Percentiles rank a stretch among this genome's conserved stretches.
Conservation (phyloP, 53 echinoderm and acorn worm species). For the Luidia sarsii region DNA sequence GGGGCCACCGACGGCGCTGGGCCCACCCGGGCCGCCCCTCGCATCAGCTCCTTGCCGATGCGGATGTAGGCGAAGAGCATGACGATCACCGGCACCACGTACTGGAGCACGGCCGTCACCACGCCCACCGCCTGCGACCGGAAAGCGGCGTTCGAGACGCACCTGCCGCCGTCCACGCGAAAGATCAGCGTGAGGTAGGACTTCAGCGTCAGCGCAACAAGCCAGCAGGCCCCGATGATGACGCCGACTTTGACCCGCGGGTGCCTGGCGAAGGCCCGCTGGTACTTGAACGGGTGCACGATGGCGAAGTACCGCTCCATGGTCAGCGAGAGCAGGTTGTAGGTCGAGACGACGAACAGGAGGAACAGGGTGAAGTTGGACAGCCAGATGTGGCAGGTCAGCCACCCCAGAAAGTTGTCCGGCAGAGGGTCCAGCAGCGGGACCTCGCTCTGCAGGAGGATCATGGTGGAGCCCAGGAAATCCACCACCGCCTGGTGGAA, state of each 20-base stretch:
- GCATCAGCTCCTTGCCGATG: conserved; percentile 64
- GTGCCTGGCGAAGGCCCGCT: background rate
- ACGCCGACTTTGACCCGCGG: conserved; percentile 23
- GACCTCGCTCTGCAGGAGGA: conserved; percentile 18
- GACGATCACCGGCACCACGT: conserved; percentile 33
- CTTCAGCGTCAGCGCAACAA: conserved; percentile 17
- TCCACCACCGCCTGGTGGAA: conserved; percentile 58
- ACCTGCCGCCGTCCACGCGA: conserved; percentile 20
- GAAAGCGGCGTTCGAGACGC: conserved; percentile 10
- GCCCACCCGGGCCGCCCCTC: conserved; percentile 45
- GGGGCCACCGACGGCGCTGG: background rate
- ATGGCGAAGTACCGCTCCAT: conserved; percentile 60
- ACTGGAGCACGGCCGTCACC: conserved; percentile 21
- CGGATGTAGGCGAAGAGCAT: conserved; percentile 53
- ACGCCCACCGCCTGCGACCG: conserved; percentile 20
- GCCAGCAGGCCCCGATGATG: conserved; percentile 25
- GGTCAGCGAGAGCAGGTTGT: conserved; percentile 38
- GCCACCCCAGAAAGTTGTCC: conserved; percentile 18
- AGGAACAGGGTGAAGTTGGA: conserved; percentile 27
- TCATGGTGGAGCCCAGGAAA: conserved; percentile 32
- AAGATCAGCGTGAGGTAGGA: conserved; percentile 20
- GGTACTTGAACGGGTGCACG: conserved; percentile 48
- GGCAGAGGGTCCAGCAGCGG: conserved; percentile 30
- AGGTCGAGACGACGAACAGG: conserved; percentile 31
- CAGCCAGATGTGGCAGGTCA: conserved; percentile 39